Conservation (phyloP, 2,797 vertebrate species). For the Sebastiscus albofasciatus region DNA sequence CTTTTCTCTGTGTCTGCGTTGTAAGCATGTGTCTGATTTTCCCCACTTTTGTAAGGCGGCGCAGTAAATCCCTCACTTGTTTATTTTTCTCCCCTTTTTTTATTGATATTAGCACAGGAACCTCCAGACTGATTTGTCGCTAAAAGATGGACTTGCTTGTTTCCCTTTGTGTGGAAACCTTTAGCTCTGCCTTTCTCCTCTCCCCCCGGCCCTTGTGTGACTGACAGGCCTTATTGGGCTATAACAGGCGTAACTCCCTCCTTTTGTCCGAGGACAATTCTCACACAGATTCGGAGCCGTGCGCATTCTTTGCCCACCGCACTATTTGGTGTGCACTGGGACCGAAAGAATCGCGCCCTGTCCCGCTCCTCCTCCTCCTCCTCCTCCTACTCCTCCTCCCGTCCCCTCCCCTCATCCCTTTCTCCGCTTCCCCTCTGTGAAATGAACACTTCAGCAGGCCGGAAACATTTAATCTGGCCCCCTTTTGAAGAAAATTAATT, state of each 20-base stretch:
- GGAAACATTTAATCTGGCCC: slow-evolving; percentile 99
- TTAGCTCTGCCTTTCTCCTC: slow-evolving; percentile 93
- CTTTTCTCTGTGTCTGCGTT: slow-evolving; percentile 21
- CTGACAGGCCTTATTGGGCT: slow-evolving; percentile 99
- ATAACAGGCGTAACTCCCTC: slow-evolving; percentile 99
- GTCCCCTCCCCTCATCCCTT: slow-evolving; percentile 82
- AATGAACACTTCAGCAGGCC: slow-evolving; percentile 99
- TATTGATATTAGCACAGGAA: slow-evolving; percentile 93
- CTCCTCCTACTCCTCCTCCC: slow-evolving; percentile 82
- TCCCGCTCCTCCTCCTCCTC: slow-evolving; percentile 87
- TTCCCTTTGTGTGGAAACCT: slow-evolving; percentile 99
- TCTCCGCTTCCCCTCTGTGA: slow-evolving; percentile 88
- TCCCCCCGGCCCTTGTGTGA: slow-evolving; percentile 96
- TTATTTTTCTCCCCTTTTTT: slow-evolving; percentile 90
- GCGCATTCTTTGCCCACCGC: slow-evolving; percentile 95
- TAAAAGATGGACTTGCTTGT: slow-evolving; percentile 99
- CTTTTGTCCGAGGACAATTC: slow-evolving; percentile 98
- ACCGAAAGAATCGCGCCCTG: slow-evolving; percentile 95
- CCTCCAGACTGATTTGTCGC: slow-evolving; percentile 95
- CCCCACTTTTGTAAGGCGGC: slow-evolving; percentile 59
- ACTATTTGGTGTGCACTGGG: slow-evolving; percentile 96
- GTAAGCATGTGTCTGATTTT: slow-evolving; percentile 63
- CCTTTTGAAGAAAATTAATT: slow-evolving; percentile 99
- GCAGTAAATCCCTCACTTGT: slow-evolving; percentile 90
- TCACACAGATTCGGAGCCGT: slow-evolving; percentile 97